Percentiles rank a stretch among this genome's conserved stretches.
Evolutionary conservation across 2,888 invertebrate species (phyloP).

Genomic region (Chymomyza caudatula): DNA sequence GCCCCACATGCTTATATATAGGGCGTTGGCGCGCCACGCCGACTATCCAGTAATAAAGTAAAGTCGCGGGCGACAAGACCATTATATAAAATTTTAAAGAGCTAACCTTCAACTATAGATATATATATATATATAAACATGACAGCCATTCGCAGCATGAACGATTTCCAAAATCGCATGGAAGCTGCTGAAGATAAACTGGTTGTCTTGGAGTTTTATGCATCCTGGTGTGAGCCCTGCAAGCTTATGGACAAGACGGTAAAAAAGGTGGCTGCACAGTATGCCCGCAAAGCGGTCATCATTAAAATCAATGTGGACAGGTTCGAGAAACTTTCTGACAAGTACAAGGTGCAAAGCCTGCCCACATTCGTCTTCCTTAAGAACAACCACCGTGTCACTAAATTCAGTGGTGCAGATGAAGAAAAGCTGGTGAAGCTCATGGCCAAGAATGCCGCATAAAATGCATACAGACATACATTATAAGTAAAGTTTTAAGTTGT

Average conservation of each 20-base stretch:
- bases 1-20: not conserved
- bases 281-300: constrained; percentile 35
- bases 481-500: not conserved
- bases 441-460: constrained; percentile 45
- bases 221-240: constrained; percentile 59
- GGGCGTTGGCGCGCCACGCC: not conserved
- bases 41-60: not conserved
- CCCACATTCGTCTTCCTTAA: constrained; percentile 65
- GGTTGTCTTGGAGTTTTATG: constrained; percentile 56
- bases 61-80: no score
- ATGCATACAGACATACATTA: not conserved
- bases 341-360: constrained; percentile 49
- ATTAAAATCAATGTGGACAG: constrained; percentile 55
- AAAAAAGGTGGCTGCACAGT: constrained; percentile 42
- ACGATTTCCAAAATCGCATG: constrained; percentile 51
- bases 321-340: constrained; percentile 36
- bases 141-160: constrained; percentile 40
- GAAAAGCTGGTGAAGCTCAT: constrained; percentile 48
- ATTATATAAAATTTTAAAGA: no score
- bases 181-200: constrained; percentile 42
- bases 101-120: no score
- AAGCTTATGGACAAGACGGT: constrained; percentile 47
- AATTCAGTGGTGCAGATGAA: constrained; percentile 61
- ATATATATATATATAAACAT: no score
- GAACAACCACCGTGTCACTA: constrained; percentile 40